phyloP scores from a whole-genome alignment of 1,140 invertebrate genomes.

The Hormaphis cornu region DNA sequence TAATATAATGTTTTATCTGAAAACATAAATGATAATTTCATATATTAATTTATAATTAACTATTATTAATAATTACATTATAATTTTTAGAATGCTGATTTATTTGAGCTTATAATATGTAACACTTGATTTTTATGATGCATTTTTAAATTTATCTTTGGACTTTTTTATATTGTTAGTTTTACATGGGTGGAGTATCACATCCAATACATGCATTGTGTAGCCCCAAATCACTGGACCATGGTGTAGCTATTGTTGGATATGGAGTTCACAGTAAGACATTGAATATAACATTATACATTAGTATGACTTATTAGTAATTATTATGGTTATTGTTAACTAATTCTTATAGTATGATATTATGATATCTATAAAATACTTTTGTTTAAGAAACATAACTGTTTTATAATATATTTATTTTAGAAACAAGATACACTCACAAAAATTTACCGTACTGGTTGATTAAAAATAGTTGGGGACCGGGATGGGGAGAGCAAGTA shows the following conservation, averaged over 20 bases:
- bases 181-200: conserved; percentile 93
- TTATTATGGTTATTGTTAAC: neutral
- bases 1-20: too few species aligned
- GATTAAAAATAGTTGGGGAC: conserved; percentile 89
- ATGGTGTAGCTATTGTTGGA: conserved; percentile 89
- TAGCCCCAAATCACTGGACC: conserved; percentile 63
- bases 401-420: conserved; percentile 27
- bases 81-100: too few species aligned
- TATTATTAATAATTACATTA: too few species aligned
- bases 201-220: conserved; percentile 88
- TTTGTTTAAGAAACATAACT: neutral
- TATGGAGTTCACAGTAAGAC: conserved; percentile 67
- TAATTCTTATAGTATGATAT: neutral
- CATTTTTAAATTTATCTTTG: too few species aligned
- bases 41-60: too few species aligned
- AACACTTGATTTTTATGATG: too few species aligned
- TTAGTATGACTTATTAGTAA: too few species aligned
- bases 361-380: neutral
- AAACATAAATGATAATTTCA: too few species aligned
- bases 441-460: conserved; percentile 74
- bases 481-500: conserved; percentile 65
- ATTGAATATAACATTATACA: neutral
- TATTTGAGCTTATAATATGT: too few species aligned
- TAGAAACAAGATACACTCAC: conserved; percentile 36
- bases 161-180: conserved; percentile 50